These are phyloP conservation scores for Callosobruchus maculatus DNA, from an alignment of 2,888 invertebrate species.

Conservation along the genomic window DNA sequence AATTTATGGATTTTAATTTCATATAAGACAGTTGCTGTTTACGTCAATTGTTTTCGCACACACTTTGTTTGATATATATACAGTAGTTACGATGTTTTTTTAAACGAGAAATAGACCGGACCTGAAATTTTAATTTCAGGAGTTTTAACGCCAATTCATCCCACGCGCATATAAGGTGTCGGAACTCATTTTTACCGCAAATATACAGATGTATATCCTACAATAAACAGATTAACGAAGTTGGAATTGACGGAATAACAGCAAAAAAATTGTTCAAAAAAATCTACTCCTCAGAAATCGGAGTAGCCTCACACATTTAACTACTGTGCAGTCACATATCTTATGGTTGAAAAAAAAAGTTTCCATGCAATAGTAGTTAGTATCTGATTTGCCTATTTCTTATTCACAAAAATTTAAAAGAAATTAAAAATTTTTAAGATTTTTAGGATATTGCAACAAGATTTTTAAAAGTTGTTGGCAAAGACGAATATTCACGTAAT, in stretches of 20 bases:
- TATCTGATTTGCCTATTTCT: too few relatives aligned
- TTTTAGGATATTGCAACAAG: too few relatives aligned
- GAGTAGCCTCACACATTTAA: too few relatives aligned
- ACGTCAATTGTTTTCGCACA: neutral
- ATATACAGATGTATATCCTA: neutral
- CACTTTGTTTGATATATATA: neutral
- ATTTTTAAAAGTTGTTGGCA: too few relatives aligned
- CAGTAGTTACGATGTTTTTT: neutral
- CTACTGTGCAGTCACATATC: too few relatives aligned
- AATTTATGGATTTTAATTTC: too few relatives aligned
- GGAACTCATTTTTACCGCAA: slow-evolving; percentile 27
- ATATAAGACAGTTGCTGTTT: neutral
- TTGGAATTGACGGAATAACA: neutral
- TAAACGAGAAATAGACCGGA: slow-evolving; percentile 16
- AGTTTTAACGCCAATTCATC: slow-evolving; percentile 26
- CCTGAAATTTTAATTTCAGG: slow-evolving; percentile 37
- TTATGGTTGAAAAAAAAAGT: too few relatives aligned
- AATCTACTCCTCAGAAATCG: neutral
- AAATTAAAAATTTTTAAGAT: too few relatives aligned
- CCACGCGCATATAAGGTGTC: slow-evolving; percentile 28
- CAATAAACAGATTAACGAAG: neutral
- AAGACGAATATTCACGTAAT: too few relatives aligned
- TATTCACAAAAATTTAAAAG: too few relatives aligned
- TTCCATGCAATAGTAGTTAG: too few relatives aligned
- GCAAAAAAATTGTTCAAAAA: neutral